These are phyloP conservation scores for Azemiops feae DNA, from an alignment of 2,113 vertebrate genomes.

Conservation along the genomic window DNA sequence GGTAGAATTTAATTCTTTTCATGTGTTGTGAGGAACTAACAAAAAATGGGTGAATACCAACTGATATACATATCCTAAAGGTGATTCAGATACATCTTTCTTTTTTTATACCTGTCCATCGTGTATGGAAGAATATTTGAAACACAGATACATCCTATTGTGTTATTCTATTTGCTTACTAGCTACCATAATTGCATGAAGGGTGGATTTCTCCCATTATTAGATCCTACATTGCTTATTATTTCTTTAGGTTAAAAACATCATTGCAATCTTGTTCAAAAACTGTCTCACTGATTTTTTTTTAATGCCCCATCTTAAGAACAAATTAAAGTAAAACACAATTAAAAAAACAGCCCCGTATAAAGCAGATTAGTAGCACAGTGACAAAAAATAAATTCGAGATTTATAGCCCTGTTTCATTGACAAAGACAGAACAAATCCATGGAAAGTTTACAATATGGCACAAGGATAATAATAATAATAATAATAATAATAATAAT, in stretches of 20 bases:
- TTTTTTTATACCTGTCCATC: background rate
- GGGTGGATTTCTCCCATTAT: background rate
- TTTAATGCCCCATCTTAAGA: background rate
- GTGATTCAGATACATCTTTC: background rate
- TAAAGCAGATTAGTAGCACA: background rate
- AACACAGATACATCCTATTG: background rate
- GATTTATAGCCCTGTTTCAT: background rate
- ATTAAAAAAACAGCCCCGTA: background rate
- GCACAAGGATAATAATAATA: background rate
- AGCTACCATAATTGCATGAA: background rate
- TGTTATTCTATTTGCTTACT: background rate
- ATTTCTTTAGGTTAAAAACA: background rate
- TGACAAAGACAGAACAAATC: background rate
- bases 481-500: too few relatives aligned
- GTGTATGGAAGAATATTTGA: background rate
- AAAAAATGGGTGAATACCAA: background rate
- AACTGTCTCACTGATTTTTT: background rate
- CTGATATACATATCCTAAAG: background rate
- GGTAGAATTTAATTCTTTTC: conserved; percentile 5
- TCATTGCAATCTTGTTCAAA: background rate
- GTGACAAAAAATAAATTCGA: background rate
- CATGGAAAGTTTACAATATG: background rate
- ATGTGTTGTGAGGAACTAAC: background rate
- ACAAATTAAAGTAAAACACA: background rate
- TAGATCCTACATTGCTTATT: background rate